Base-by-base conservation (phyloP, 1,140 invertebrate genomes). In the Alviniconcha marisindica region DNA sequence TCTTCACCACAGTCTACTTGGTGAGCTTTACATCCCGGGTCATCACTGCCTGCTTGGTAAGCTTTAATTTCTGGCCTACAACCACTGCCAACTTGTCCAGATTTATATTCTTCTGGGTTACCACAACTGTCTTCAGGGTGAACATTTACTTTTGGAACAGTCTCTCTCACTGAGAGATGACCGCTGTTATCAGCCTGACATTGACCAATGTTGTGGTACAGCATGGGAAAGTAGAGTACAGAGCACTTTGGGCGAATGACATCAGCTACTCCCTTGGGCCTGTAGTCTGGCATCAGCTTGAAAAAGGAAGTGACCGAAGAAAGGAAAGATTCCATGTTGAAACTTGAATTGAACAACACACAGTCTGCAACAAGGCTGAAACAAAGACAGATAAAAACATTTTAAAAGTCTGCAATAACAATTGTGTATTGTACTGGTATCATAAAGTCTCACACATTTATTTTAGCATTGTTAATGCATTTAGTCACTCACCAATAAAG, bases 311-410 rank as follows among this genome's bases (percentile, higher is more conserved):
- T 93, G 7, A 97, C 95, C 82, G 94, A 95, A 24, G 93, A 88
- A 48, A 96, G 87, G 89, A 97, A 96, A 10, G 96, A 96, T 36
- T 93, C 94, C 82, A 92, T 93, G 91, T 97, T 96, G 90, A 94
- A 96, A 60, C 95, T 87, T 0, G 96, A 96, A 90, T 96, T 96
- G 91, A 96, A 96, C 4, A 96, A 88, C 51, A 96, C 91, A n/a
- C 93, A 87, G 92, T 96, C 96, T 31, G 96, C 96, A 36, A 95
- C 95, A 56, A 96, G 90, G 89, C 96, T 96, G 88, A 85, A 93
- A 78, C 38, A 77, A 81, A 81, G n/a, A 80, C 54, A 86, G n/a
- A n/a, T n/a, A n/a, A n/a, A n/a, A n/a, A n/a, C n/a, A 74, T 31
- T 18, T 40, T 24, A 60, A 81, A 44, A 87, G 48, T 51, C 7